Base-by-base conservation (phyloP, 2,113 vertebrate species). In the Callospermophilus lateralis region DNA sequence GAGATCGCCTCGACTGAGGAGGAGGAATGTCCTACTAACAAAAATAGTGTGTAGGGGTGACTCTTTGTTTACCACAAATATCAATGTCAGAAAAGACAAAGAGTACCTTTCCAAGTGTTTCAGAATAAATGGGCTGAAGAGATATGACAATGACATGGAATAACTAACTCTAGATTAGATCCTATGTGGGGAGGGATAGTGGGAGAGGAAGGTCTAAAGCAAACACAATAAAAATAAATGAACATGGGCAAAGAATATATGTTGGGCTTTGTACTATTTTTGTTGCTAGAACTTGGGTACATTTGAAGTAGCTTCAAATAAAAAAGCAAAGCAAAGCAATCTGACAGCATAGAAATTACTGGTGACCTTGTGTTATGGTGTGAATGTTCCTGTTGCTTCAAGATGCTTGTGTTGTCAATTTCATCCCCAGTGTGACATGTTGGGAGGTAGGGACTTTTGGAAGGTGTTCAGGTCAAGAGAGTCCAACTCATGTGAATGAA, bases 281-380 rank as follows among this genome's bases (percentile, higher is more conserved):
- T 85, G 58, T 48, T 51, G 55, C 74, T 48, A 24, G n/a, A 96
- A 92, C 5, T 39, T 90, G 8, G 24, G 0, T 53, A 58, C 63
- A 34, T 63, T 45, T 96, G 51, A 88, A 65, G 88, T 8, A 77
- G 42, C 77, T 81, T 28, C 34, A 65, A 84, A 84, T 93, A 61
- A 24, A 65, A 78, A 48, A 53, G 32, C 48, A 30, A 77, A 58
- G 55, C 55, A 58, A 74, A 84, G 84, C 2, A 67, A 34, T 53
- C 88, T 74, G 65, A 48, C 16, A 89, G 88, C 48, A 61, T 8
- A 63, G 17, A 88, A n/a, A 22, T 76, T 83, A 65, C 0, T 9
- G n/a, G 78, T 88, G 20, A 78, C 63, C 32, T 6, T 58, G 45
- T 34, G n/a, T 12, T 37, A 19, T 32, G 26, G 15, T 30, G 24